Evolutionary conservation across 2,797 vertebrate genomes (phyloP).

Genomic region (Bovichtus diacanthus): DNA sequence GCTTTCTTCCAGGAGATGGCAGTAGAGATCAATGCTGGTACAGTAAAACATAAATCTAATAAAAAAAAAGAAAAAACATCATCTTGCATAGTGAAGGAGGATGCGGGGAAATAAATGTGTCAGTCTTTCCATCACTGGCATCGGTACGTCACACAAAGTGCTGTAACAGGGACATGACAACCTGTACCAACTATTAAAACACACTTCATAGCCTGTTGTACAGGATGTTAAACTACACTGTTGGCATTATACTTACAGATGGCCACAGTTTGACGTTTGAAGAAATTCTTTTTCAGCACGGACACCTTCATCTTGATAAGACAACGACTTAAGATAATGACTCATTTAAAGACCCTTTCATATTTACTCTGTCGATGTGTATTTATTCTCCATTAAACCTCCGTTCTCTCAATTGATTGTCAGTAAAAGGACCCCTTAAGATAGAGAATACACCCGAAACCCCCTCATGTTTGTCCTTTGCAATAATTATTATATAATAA

Average conservation of each 20-base stretch:
- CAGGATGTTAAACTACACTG: background rate
- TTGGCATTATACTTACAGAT: background rate
- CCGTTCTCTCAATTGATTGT: too few relatives aligned
- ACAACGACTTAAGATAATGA: background rate
- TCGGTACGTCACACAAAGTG: background rate
- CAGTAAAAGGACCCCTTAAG: too few relatives aligned
- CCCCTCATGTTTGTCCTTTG: too few relatives aligned
- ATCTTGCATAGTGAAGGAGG: background rate
- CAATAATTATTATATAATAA: too few relatives aligned
- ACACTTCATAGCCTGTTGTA: background rate
- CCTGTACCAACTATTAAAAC: background rate
- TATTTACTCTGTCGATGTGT: background rate
- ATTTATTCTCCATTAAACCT: too few relatives aligned
- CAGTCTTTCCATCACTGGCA: background rate
- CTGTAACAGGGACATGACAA: background rate
- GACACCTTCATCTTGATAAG: background rate
- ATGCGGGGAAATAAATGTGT: background rate
- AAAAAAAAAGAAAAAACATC: background rate
- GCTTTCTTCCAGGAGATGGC: conserved; percentile 66
- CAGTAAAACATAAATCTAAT: too few relatives aligned
- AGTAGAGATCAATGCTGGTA: conserved; percentile 37
- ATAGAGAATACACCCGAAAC: too few relatives aligned
- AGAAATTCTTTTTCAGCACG: too few relatives aligned
- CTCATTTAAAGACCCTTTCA: background rate
- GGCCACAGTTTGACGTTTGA: too few relatives aligned